Conservation (phyloP, 64 coral and sea anemone species). For the Platygyra sinensis region DNA sequence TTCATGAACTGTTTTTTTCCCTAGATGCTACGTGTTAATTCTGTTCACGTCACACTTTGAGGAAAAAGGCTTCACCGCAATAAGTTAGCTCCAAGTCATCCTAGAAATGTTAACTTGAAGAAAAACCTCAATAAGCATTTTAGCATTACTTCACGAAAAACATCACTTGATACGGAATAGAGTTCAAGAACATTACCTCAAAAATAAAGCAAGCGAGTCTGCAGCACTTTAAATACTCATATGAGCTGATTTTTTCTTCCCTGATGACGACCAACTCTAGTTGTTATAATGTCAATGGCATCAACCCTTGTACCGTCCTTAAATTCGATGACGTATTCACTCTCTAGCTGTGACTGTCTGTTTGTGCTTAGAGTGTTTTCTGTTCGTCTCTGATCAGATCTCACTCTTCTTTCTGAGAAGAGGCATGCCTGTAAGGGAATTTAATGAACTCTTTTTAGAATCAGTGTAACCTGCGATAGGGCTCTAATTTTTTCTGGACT, state of each 20-base stretch:
- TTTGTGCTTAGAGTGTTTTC: slow-evolving; percentile 4
- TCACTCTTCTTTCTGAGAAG: slow-evolving; percentile 6
- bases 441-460: neutral
- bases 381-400: slow-evolving; percentile 1
- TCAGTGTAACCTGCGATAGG: neutral
- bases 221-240: neutral
- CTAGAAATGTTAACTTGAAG: no score
- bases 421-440: neutral
- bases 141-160: neutral
- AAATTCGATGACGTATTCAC: neutral
- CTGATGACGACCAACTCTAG: neutral
- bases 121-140: neutral
- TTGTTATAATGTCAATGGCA: slow-evolving; percentile 14
- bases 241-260: neutral
- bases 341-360: slow-evolving; percentile 8
- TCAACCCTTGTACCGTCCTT: neutral
- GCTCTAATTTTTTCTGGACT: no score
- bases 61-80: no score
- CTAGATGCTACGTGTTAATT: no score
- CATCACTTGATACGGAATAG: neutral
- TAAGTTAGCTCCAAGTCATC: no score
- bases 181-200: neutral
- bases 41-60: no score
- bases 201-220: neutral
- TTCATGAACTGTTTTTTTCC: no score